Base-by-base conservation (phyloP, 2,888 invertebrate species). In the Nesidiocoris tenuis region DNA sequence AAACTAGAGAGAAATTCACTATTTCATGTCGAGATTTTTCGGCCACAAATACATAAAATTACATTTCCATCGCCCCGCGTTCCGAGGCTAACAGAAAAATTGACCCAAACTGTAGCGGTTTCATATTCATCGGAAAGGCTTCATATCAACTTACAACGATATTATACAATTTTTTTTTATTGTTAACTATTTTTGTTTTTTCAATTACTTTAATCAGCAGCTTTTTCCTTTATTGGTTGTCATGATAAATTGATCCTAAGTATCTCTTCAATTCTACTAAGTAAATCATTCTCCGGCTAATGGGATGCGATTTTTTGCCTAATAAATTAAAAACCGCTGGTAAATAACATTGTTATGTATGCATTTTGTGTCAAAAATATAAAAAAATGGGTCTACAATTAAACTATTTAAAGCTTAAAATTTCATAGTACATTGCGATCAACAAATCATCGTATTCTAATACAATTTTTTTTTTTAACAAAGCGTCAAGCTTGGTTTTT, bases 301-400 rank as follows among this genome's bases (percentile, higher is more conserved):
- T 1, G 64, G 25, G 64, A 24, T 22, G 24, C 17, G 64, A 16
- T 64, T 64, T 17, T 1, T 22, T 9, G 3, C 61, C 59, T 23
- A 57, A 57, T 23, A 39, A 25, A 21, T 71, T 21, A 55, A 70
- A 39, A 71, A 64, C 21, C 25, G 23, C 39, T 19, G 56, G 70
- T 76, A 71, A 76, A 76, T 76, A 76, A 76, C 71, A 64, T 21
- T 76, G 76, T 76, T 76, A 76, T 56, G 71, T 76, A 76, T 76
- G 76, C 71, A 76, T 71, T 24, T 57, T 63, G 24, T 39, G 12
- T 22, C 21, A 72, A 39, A 61, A 39, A 39, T 7, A 12, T 7
- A 39, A 12, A 39, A 39, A 39, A 39, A 7, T 39, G 39, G 3
- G 39, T 59, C 59, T 59, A 59, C 18, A 59, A 18, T 18, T 18